Conservation (phyloP, 2,888 invertebrate genomes). For the Apotomis betuletana region DNA sequence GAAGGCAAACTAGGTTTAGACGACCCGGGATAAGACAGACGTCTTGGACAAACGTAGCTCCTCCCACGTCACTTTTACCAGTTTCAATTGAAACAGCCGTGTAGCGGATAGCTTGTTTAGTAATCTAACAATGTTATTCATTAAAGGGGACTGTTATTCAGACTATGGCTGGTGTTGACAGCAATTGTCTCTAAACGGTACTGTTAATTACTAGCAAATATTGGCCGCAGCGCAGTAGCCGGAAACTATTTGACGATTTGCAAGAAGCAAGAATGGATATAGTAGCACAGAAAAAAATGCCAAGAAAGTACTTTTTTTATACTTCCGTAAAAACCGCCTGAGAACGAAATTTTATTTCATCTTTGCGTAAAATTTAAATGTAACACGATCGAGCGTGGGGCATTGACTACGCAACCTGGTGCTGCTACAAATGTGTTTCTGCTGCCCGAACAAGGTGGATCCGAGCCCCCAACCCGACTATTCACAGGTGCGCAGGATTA, state of each 20-base stretch:
- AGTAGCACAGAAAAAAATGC: neutral
- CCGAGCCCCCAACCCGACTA: no score
- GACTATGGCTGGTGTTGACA: slow-evolving; percentile 3
- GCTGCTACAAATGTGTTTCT: no score
- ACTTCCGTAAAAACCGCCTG: no score
- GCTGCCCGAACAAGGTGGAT: no score
- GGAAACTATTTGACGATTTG: neutral
- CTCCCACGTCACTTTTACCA: neutral
- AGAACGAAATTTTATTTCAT: no score
- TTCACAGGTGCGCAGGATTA: no score
- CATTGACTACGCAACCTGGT: no score
- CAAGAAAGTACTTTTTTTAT: no score
- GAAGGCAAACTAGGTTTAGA: no score
- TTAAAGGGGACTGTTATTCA: neutral
- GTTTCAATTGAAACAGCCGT: neutral
- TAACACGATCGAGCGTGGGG: no score
- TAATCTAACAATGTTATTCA: slow-evolving; percentile 3
- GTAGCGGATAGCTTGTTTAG: neutral
- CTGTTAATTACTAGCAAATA: slow-evolving; percentile 9
- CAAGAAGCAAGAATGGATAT: neutral
- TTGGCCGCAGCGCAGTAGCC: neutral
- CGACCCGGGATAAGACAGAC: neutral
- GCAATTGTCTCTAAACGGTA: slow-evolving; percentile 7
- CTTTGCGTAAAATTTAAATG: no score
- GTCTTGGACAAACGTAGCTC: neutral